These are phyloP conservation scores for Drosophila athabasca DNA, from an alignment of 1,140 invertebrate species.

Conservation along the genomic window DNA sequence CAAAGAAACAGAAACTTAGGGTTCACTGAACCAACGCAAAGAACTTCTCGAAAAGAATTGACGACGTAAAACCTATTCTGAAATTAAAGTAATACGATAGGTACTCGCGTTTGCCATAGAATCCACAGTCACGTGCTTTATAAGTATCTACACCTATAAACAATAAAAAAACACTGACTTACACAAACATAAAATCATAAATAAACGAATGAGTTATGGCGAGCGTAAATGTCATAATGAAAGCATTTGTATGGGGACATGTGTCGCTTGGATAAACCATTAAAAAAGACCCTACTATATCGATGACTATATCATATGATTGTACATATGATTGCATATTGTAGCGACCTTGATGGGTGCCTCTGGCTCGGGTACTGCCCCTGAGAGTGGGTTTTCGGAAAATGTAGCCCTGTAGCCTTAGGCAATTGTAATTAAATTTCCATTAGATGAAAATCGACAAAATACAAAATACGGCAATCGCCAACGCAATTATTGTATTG, in stretches of 20 bases:
- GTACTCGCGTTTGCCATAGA: too few relatives aligned
- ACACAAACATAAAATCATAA: constrained; percentile 11
- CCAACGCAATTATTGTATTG: constrained; percentile 36
- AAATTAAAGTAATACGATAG: too few relatives aligned
- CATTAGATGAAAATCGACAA: constrained; percentile 35
- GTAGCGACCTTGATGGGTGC: constrained; percentile 21
- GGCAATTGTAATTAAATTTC: constrained; percentile 25
- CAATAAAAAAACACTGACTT: constrained; percentile 45
- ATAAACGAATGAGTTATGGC: constrained; percentile 16
- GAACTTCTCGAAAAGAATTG: neutral
- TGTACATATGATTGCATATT: too few relatives aligned
- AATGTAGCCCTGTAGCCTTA: too few relatives aligned
- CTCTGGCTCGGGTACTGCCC: neutral
- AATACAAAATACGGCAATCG: neutral
- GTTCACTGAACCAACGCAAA: constrained; percentile 40
- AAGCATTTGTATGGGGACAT: constrained; percentile 56
- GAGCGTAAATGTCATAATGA: constrained; percentile 45
- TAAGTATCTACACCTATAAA: constrained; percentile 27
- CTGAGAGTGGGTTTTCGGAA: neutral
- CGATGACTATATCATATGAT: constrained; percentile 27
- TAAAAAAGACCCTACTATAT: constrained; percentile 1
- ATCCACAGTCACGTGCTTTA: constrained; percentile 17
- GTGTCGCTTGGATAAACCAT: constrained; percentile 18
- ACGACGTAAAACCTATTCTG: neutral
- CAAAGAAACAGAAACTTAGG: constrained; percentile 12